Percentiles rank a stretch among this genome's conserved stretches.
Evolutionary conservation across 2,888 invertebrate genomes (phyloP).

Genomic region (Lithophane semibrunnea): DNA sequence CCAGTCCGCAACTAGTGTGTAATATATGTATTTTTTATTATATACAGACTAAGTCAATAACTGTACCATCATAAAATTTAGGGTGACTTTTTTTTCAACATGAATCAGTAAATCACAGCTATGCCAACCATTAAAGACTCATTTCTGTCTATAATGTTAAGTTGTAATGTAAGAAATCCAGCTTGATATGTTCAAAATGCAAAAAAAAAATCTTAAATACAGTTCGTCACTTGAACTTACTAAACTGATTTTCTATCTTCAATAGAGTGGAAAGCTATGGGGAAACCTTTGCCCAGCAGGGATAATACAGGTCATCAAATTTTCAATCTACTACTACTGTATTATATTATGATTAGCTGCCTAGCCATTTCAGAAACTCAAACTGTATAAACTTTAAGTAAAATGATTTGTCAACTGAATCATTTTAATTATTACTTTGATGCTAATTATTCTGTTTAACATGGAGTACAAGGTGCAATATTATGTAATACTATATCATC

Average conservation of each 20-base stretch:
- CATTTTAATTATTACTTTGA: slow-evolving; percentile 6
- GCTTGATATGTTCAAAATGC: not conserved
- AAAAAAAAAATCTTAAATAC: no score
- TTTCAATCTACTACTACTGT: no score
- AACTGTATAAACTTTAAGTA: not conserved
- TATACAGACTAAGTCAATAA: not conserved
- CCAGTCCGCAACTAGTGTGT: not conserved
- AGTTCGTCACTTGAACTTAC: not conserved
- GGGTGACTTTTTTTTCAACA: not conserved
- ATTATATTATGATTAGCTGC: not conserved
- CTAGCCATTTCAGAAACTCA: not conserved
- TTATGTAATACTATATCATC: slow-evolving; percentile 9
- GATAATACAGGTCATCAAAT: not conserved
- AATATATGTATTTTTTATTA: not conserved
- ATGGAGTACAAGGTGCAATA: slow-evolving; percentile 21
- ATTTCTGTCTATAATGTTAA: no score
- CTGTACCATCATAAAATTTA: no score
- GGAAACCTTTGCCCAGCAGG: not conserved
- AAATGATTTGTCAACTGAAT: no score
- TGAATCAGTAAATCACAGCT: not conserved
- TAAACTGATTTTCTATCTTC: not conserved
- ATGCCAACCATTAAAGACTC: not conserved
- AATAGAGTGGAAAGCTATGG: not conserved
- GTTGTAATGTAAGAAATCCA: not conserved
- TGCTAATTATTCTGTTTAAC: slow-evolving; percentile 35